Evolutionary conservation across 2,797 vertebrate genomes (phyloP).

Genomic region (Tarsius wallacei): DNA sequence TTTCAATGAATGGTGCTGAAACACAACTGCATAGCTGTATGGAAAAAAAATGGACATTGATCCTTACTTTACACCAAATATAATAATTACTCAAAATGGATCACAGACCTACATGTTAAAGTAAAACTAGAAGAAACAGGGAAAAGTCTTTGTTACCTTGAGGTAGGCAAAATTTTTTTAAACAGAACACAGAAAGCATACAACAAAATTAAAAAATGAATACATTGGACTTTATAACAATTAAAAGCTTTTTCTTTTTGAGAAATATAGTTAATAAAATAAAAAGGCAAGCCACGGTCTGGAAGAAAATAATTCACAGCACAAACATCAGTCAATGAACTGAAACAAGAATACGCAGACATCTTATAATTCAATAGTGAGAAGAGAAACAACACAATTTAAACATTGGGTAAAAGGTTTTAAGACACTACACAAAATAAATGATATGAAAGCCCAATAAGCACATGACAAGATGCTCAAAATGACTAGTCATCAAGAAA

Average conservation of each 20-base stretch:
- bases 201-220: background rate
- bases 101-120: background rate
- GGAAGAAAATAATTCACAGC: background rate
- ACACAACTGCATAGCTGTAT: background rate
- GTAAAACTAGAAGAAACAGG: background rate
- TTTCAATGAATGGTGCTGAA: background rate
- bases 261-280: constrained; percentile 36
- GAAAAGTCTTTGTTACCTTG: background rate
- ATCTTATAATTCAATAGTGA: background rate
- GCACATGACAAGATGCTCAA: background rate
- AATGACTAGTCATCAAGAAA: background rate
- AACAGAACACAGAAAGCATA: background rate
- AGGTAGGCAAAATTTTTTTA: background rate
- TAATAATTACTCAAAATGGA: background rate
- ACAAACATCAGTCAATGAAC: background rate
- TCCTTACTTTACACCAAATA: background rate
- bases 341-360: background rate
- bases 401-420: background rate
- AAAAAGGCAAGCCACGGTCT: background rate
- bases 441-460: background rate
- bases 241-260: constrained; percentile 11
- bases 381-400: background rate
- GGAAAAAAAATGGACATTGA: background rate
- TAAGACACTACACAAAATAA: background rate
- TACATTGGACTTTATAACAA: constrained; percentile 3